Evolutionary conservation across 2,797 vertebrate species (phyloP), one percentile per base, ranked within the genome.

Genomic region (Lithobates sylvaticus): DNA sequence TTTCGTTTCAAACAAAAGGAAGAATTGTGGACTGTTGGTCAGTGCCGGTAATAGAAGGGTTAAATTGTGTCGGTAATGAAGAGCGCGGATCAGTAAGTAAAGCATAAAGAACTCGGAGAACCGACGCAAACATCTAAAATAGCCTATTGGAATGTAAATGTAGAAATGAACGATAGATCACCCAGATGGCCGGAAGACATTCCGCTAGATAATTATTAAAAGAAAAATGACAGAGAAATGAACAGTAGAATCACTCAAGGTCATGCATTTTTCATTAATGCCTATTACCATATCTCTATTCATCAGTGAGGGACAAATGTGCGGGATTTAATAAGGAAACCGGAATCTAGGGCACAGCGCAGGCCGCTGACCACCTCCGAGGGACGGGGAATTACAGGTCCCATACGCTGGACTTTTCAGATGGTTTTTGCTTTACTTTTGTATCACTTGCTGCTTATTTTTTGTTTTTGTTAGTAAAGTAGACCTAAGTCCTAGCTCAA

Each of bases 171-270:
- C 61, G 79, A 83, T 83, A 64, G 54, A 86, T 86, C 70, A 29
- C 72, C 54, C 79, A 83, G 85, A 86, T 86, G 79, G 67, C 67
- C 50, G 47, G 54, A 72, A 83, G 69, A 83, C 68, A 72, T 73
- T 81, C 70, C 72, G 29, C 50, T 36, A 65, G 79, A 78, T 71
- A 54, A 78, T 81, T 78, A 71, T 78, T 67, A 72, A n/a, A 82
- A 77, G 79, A 83, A 78, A 86, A 68, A 86, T 81, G 42, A 69
- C 36, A 32, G 44, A 77, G 70, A 82, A 42, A 86, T 64, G 65
- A 86, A 74, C 47, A 77, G 78, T 36, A 39, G 71, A 83, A 86
- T 86, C 18, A 76, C 27, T 67, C 75, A 78, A 36, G 83, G 75
- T 68, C 26, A 61, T 54, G 34, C 34, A 65, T 80, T 44, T 79